These are phyloP conservation scores for Arvicanthis niloticus DNA, from an alignment of 2,113 vertebrate genomes.

Conservation along the genomic window DNA sequence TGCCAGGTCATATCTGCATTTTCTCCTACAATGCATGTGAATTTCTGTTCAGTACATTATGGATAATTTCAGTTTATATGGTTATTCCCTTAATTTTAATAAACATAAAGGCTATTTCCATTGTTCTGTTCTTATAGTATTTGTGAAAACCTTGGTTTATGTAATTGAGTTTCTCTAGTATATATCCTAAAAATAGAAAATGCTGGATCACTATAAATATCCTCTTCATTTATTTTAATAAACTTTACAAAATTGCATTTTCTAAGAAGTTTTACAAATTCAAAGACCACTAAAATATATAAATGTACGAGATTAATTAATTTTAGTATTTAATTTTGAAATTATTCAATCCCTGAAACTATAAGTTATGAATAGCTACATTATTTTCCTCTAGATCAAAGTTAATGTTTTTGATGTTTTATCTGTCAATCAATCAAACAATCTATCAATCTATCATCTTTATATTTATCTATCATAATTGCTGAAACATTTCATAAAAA, in stretches of 20 bases:
- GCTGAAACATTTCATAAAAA: slow-evolving; percentile 23
- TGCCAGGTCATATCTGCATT: background rate
- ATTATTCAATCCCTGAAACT: slow-evolving; percentile 32
- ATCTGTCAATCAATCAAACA: background rate
- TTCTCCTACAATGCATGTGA: background rate
- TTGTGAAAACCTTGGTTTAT: background rate
- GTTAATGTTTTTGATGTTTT: background rate
- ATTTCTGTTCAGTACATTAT: background rate
- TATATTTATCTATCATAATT: background rate
- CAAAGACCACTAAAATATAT: background rate
- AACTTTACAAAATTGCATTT: background rate
- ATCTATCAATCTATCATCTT: background rate
- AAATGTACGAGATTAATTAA: background rate
- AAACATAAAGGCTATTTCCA: background rate
- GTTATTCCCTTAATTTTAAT: background rate
- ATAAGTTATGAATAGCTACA: background rate
- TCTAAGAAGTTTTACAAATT: background rate
- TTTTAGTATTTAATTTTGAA: slow-evolving; percentile 28
- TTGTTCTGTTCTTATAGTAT: background rate
- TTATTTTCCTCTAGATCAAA: background rate
- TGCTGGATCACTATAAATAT: background rate
- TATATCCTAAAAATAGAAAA: background rate
- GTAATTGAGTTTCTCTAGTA: background rate
- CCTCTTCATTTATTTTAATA: background rate
- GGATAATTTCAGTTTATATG: background rate